Evolutionary conservation across 2,113 vertebrate genomes (phyloP), one percentile per base, ranked within the genome.

Genomic region (Anarhynchus alexandrinus): DNA sequence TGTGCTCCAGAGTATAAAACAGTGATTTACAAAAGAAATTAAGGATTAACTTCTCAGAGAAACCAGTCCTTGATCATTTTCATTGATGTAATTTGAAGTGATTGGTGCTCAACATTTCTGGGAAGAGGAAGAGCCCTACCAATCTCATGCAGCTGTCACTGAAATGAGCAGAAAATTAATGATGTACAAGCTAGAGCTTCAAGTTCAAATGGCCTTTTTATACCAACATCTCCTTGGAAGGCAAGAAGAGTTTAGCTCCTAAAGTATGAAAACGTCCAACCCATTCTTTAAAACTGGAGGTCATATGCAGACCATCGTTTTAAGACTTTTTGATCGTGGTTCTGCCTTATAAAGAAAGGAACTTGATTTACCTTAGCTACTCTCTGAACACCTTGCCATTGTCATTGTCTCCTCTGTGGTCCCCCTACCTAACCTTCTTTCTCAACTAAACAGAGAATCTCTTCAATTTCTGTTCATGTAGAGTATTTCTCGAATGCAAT

Each of bases 161-260:
- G 67, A 93, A 95, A 94, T 47, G 49, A 87, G 15, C 45, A 54
- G 23, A 30, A 94, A 78, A 96, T 74, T 96, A 71, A 67, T 21
- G 16, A 93, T 62, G 19, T 17, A 64, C 52, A 51, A 79, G 8
- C 36, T 51, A 61, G 23, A 93, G 21, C 21, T 92, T 92, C 55
- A 71, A 17, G n/a, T 88, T 79, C 51, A 83, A 93, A 80, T 11
- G 25, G 12, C 57, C 29, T 58, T 92, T 91, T 91, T 80, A 65
- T 58, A 62, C n/a, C 3, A 1, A 66, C 1, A 0, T 45, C 23
- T 67, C 45, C 36, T 79, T 88, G 36, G 22, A 90, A 62, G 36
- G 27, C 42, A 93, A 40, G 34, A 66, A 70, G 10, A 66, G 27
- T 54, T 78, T 81, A 65, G 18, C 21, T 92, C 36, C 16, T 66